phyloP scores from a whole-genome alignment of 2,888 invertebrate species.

The Petrophora chlorosata region DNA sequence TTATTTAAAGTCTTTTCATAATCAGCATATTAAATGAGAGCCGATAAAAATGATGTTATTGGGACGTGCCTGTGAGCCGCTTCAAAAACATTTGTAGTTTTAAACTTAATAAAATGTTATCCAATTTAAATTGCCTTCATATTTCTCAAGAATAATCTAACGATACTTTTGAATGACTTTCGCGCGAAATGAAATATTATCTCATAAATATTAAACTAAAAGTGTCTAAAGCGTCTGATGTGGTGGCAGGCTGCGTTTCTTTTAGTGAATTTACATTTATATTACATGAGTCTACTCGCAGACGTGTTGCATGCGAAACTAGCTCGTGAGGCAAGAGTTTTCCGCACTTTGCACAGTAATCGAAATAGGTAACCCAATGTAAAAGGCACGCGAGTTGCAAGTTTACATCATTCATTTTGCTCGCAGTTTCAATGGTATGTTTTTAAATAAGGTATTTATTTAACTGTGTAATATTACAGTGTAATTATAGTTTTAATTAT shows the following conservation, averaged over 20 bases:
- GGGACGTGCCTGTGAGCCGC: too few species aligned
- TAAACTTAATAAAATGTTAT: conserved; percentile 13
- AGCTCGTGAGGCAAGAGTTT: conserved; percentile 45
- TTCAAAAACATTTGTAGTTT: conserved; percentile 9
- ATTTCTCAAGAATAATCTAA: conserved; percentile 15
- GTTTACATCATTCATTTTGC: not conserved
- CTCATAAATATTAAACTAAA: conserved; percentile 25
- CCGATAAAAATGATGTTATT: too few species aligned
- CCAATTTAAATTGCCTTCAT: conserved; percentile 13
- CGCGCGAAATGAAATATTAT: conserved; percentile 26
- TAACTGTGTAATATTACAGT: too few species aligned
- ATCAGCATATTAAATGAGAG: too few species aligned
- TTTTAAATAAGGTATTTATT: too few species aligned
- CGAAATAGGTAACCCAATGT: conserved; percentile 37
- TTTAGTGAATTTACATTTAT: conserved; percentile 66
- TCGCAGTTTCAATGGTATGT: too few species aligned
- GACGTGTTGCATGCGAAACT: conserved; percentile 50
- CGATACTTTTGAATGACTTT: conserved; percentile 25
- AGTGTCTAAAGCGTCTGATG: conserved; percentile 26
- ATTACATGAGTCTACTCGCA: conserved; percentile 56
- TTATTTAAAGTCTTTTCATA: too few species aligned
- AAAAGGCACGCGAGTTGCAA: not conserved
- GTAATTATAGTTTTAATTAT: too few species aligned
- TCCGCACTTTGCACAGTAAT: conserved; percentile 52
- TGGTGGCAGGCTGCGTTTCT: conserved; percentile 46